Conservation (phyloP, 2,113 vertebrate genomes). For the Anguilla rostrata region DNA sequence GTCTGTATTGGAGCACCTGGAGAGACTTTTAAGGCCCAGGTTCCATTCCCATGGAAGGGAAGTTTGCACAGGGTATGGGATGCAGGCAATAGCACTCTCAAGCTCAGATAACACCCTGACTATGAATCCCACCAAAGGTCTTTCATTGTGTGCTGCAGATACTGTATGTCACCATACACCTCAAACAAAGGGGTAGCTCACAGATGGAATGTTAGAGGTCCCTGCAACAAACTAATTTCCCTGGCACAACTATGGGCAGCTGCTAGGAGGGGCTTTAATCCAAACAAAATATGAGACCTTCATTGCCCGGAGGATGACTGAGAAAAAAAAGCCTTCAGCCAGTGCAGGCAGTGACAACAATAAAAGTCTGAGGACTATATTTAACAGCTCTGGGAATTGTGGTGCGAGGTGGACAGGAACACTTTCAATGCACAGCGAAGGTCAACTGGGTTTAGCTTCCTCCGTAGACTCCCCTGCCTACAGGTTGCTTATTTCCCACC, state of each 20-base stretch:
- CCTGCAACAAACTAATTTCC: neutral
- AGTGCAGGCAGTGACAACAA: slow-evolving; percentile 58
- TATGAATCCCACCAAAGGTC: slow-evolving; percentile 7
- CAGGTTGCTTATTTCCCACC: slow-evolving; percentile 40
- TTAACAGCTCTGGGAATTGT: slow-evolving; percentile 75
- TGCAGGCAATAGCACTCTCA: slow-evolving; percentile 30
- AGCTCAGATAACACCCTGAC: slow-evolving; percentile 26
- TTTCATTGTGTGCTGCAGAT: slow-evolving; percentile 11
- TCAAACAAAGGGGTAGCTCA: neutral
- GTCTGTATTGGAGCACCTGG: slow-evolving; percentile 55
- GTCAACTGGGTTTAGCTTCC: slow-evolving; percentile 74
- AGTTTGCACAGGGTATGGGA: slow-evolving; percentile 39
- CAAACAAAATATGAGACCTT: slow-evolving; percentile 45
- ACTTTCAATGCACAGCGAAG: slow-evolving; percentile 75
- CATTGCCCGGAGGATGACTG: slow-evolving; percentile 56
- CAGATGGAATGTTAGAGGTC: neutral
- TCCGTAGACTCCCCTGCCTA: slow-evolving; percentile 59
- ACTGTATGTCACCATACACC: neutral
- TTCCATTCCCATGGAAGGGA: slow-evolving; percentile 55
- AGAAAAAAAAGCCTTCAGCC: slow-evolving; percentile 49
- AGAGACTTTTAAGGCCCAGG: slow-evolving; percentile 42
- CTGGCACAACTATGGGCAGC: neutral
- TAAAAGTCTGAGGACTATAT: slow-evolving; percentile 68
- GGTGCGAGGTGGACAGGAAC: slow-evolving; percentile 67
- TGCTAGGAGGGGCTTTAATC: neutral